A percentile compares a stretch with the other conserved stretches of the same genome.
phyloP scores from a whole-genome alignment of 2,113 vertebrate species.

The Cottus gobio region DNA sequence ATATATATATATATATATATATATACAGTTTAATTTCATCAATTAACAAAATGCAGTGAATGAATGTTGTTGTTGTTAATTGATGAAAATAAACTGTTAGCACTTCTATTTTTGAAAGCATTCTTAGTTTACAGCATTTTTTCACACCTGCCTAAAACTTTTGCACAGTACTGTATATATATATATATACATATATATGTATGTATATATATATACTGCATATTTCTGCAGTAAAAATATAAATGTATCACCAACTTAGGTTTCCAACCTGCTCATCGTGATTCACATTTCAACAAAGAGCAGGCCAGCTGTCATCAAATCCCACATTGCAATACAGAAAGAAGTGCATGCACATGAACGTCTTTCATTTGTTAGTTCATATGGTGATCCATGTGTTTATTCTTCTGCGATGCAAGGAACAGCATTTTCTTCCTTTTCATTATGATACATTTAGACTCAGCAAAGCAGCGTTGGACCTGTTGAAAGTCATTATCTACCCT shows the following conservation, averaged over 20 bases:
- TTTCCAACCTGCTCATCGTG: background rate
- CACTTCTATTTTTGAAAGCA: too few species aligned
- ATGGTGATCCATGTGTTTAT: constrained; percentile 3
- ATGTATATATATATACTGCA: too few species aligned
- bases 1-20: background rate
- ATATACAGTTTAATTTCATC: too few species aligned
- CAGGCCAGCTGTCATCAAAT: background rate
- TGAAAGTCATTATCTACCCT: constrained; percentile 22
- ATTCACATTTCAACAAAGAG: background rate
- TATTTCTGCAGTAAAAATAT: background rate
- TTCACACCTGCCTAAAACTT: too few species aligned
- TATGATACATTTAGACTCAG: constrained; percentile 3
- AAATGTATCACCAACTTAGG: background rate
- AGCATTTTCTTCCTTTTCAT: constrained; percentile 9
- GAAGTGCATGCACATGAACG: background rate
- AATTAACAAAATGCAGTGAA: too few species aligned
- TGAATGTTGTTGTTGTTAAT: too few species aligned
- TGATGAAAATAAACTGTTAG: too few species aligned
- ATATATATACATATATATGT: too few species aligned
- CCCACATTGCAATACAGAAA: background rate
- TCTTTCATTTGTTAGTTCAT: background rate
- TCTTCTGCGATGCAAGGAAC: background rate
- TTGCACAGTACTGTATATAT: too few species aligned
- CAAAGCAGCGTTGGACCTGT: constrained; percentile 1
- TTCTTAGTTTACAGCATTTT: too few species aligned